Evolutionary conservation across 2,113 vertebrate genomes (phyloP).

Genomic region (Chloropsis hardwickii): DNA sequence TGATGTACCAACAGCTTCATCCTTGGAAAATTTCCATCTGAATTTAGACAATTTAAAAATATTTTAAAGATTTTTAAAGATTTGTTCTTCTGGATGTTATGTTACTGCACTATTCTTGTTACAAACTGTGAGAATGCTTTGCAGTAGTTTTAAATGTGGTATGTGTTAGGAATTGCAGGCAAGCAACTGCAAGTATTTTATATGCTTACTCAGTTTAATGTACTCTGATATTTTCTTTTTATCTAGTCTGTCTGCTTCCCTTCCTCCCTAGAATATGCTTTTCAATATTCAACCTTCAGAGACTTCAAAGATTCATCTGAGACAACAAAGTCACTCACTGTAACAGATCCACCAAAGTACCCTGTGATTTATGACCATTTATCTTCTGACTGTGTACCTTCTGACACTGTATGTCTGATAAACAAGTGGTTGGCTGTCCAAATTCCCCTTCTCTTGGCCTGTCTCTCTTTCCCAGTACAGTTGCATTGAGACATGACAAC

Average conservation of each 20-base stretch:
- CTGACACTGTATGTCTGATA: conserved; percentile 2
- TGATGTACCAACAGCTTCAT: not conserved
- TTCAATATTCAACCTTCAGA: conserved; percentile 4
- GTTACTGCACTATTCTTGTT: not conserved
- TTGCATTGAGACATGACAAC: conserved; percentile 48
- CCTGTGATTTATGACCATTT: conserved; percentile 33
- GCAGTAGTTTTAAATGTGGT: not conserved
- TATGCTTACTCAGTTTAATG: not conserved
- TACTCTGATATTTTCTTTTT: conserved; percentile 40
- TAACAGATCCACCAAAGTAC: conserved; percentile 5
- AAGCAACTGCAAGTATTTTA: conserved; percentile 23
- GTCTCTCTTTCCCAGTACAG: conserved; percentile 21
- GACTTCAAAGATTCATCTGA: conserved; percentile 37
- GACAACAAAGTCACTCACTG: conserved; percentile 17
- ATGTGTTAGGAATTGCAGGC: not conserved
- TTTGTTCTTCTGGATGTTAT: not conserved
- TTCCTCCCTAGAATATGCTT: conserved; percentile 28
- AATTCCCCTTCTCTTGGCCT: not conserved
- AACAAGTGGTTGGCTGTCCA: not conserved
- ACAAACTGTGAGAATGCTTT: not conserved
- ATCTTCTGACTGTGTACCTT: conserved; percentile 21
- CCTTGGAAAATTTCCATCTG: not conserved
- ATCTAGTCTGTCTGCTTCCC: conserved; percentile 1
- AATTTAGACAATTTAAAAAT: not conserved
- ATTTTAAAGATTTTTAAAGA: not conserved